phyloP scores from a whole-genome alignment of 2,888 invertebrate genomes.

The Acleris holmiana region DNA sequence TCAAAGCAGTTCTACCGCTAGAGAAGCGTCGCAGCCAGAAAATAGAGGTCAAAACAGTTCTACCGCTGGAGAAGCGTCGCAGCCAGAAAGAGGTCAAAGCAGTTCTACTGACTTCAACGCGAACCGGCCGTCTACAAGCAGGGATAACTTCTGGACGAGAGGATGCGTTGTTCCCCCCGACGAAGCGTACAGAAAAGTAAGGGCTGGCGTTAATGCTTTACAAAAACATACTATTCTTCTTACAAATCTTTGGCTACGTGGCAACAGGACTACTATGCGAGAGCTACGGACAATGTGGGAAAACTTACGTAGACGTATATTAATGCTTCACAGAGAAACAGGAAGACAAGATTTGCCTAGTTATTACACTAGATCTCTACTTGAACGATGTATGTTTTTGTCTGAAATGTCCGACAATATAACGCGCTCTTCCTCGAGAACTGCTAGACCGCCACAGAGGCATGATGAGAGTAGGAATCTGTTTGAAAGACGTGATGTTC shows the following conservation, averaged over 20 bases:
- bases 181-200: conserved; percentile 72
- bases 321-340: conserved; percentile 79
- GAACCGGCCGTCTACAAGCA: conserved; percentile 67
- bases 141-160: conserved; percentile 62
- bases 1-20: conserved; percentile 30
- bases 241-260: conserved; percentile 73
- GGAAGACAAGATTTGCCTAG: conserved; percentile 67
- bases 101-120: conserved; percentile 43
- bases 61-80: conserved; percentile 1
- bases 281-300: conserved; percentile 87
- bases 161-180: conserved; percentile 60
- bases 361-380: conserved; percentile 70
- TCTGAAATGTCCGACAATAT: conserved; percentile 66
- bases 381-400: conserved; percentile 76
- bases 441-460: conserved; percentile 50
- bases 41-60: conserved; percentile 41
- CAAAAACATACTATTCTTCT: conserved; percentile 69
- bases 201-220: conserved; percentile 65
- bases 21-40: conserved; percentile 44
- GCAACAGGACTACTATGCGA: conserved; percentile 75
- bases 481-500: conserved; percentile 46
- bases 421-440: conserved; percentile 50
- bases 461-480: conserved; percentile 50
- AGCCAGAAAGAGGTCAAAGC: too few relatives aligned
- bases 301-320: conserved; percentile 85